Percentiles rank a stretch among this genome's conserved stretches.
phyloP scores from a whole-genome alignment of 1,140 invertebrate species.

The Atta texana region DNA sequence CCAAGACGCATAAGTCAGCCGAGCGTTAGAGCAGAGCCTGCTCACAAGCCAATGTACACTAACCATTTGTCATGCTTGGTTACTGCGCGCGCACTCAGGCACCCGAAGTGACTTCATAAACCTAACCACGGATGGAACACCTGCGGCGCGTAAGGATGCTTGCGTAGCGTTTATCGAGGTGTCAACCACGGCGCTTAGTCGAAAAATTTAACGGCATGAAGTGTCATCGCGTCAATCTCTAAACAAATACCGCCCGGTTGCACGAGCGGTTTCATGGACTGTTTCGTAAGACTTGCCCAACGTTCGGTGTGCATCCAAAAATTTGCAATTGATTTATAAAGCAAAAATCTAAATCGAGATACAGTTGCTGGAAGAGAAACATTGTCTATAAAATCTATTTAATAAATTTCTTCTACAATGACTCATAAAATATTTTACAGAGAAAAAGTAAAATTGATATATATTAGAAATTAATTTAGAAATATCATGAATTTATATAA shows the following conservation, averaged over 20 bases:
- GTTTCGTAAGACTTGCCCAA: neutral
- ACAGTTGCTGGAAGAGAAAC: neutral
- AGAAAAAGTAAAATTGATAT: neutral
- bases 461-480: neutral
- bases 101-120: conserved; percentile 74
- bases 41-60: conserved; percentile 64
- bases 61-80: conserved; percentile 75
- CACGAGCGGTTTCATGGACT: neutral
- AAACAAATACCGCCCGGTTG: conserved; percentile 24
- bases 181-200: conserved; percentile 69
- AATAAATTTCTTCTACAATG: neutral
- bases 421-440: neutral
- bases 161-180: conserved; percentile 67
- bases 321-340: neutral
- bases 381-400: neutral
- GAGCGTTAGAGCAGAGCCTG: conserved; percentile 55
- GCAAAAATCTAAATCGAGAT: neutral
- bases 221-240: neutral
- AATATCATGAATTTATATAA: neutral
- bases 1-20: conserved; percentile 57
- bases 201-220: conserved; percentile 66
- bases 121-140: conserved; percentile 65
- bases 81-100: conserved; percentile 59
- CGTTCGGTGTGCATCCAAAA: neutral
- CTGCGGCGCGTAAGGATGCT: conserved; percentile 70